Evolutionary conservation across 2,797 vertebrate genomes (phyloP), one percentile per base, ranked within the genome.

Genomic region (Hozukius guyotensis): DNA sequence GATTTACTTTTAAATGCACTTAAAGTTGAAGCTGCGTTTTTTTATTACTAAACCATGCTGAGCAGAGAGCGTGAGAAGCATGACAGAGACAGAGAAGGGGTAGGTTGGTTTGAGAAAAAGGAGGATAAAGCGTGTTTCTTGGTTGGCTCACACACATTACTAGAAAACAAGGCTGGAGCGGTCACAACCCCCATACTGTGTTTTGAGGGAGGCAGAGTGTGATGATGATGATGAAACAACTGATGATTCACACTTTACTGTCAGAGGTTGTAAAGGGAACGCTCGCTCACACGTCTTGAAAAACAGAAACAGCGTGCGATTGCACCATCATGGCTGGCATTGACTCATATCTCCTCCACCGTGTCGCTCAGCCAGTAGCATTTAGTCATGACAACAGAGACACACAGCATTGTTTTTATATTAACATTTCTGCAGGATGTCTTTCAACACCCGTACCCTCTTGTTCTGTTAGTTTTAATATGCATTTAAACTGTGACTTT

Each of bases 181-280:
- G 84, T 92, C 82, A 82, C 89, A 90, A 78, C 87, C 88, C 86
- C 73, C 78, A 67, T 83, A 34, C 81, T 70, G 75, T 59, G 75
- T 79, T 86, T 78, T 73, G 74, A 83, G 83, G 86, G 89, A 88
- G 89, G 73, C 64, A 65, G 83, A 84, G 85, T 80, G 82, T 81
- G 88, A 88, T 88, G 89, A 87, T 87, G 88, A 88, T 53, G 46
- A 52, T 92, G 89, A 92, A 93, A 93, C 81, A 75, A 73, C 86
- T 67, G 88, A 93, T 95, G 93, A 95, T 89, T 95, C 94, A 94
- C 87, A 82, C 84, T 92, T 93, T 93, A 93, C 91, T 94, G 93
- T 93, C 93, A 94, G 57, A 92, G 80, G 78, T 78, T 91, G 89
- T 92, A 71, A 90, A 90, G 87, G 64, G 63, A 93, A 87, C 11